Conservation (phyloP, 2,797 vertebrate genomes). For the Epinephelus coioides region DNA sequence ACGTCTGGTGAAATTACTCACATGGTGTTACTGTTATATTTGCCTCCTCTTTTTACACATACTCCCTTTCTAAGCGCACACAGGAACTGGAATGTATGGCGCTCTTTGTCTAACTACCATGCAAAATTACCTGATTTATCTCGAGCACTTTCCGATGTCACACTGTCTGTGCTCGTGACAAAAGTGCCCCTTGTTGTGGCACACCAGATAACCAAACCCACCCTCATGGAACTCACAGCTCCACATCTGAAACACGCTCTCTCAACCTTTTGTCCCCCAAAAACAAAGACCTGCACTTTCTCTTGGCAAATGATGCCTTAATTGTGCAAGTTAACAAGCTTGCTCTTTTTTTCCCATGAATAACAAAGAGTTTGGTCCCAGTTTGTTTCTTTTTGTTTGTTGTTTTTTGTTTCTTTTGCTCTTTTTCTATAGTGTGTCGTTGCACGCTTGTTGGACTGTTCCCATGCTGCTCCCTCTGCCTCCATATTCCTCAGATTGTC, state of each 20-base stretch:
- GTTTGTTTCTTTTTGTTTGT: conserved; percentile 66
- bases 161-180: conserved; percentile 83
- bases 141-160: conserved; percentile 79
- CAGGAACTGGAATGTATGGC: conserved; percentile 75
- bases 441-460: conserved; percentile 75
- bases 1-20: conserved; percentile 74
- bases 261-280: conserved; percentile 81
- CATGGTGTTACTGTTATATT: conserved; percentile 51
- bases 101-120: conserved; percentile 82
- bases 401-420: conserved; percentile 47
- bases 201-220: conserved; percentile 73
- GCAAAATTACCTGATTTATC: conserved; percentile 84
- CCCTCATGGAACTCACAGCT: conserved; percentile 61
- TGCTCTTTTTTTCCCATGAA: conserved; percentile 80
- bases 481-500: conserved; percentile 43
- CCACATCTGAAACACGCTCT: conserved; percentile 67
- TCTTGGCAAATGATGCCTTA: conserved; percentile 87
- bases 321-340: conserved; percentile 87
- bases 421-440: conserved; percentile 52
- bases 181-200: conserved; percentile 82
- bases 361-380: conserved; percentile 80
- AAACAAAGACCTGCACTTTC: conserved; percentile 82
- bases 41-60: conserved; percentile 54
- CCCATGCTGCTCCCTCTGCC: conserved; percentile 65
- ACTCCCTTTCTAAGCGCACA: conserved; percentile 58